Base-by-base conservation (phyloP, 1,140 invertebrate species). In the Berghia stephanieae region DNA sequence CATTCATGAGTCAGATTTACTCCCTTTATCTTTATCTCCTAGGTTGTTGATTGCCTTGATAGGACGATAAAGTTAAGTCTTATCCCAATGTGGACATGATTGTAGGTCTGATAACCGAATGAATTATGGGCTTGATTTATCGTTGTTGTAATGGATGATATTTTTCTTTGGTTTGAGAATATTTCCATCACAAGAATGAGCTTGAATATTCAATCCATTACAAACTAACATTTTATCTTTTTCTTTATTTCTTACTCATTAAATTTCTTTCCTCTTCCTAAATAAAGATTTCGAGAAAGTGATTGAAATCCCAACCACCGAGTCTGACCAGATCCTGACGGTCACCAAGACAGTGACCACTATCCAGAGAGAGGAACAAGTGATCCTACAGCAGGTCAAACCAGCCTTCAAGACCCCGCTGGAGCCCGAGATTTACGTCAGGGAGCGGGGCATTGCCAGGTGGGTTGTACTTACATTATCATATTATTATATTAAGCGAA, bases 381-480 rank as follows among this genome's bases (percentile, higher is more conserved):
- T 81, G 1, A 66, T 86, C 18, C 77, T 79, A n/a, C 82, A 83
- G 52, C 78, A 81, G 43, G 78, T 86, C 21, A 80, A 80, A 76
- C 88, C 86, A 43, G 81, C 85, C 34, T 79, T 88, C 77, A 69
- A 82, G 18, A 75, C 84, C 52, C 83, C 86, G 5, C 78, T 88
- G 24, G 82, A 85, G 78, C 87, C 85, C 40, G 87, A 89, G 74
- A 86, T 88, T 55, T 85, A 82, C 63, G 86, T 87, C 55, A 80
- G 82, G 38, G 86, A 86, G 74, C 75, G 85, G 57, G 85, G 85
- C 34, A 86, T 87, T 80, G 88, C 87, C 8, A 88, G 85, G 88
- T 89, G 79, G 46, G 75, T 38, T 38, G 57, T 24, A 40, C 18
- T 6, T 71, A 40, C 24, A 27, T 5, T 70, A n/a, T n/a, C n/a